Base-by-base conservation (phyloP, 2,113 vertebrate species). In the Xyliphius kryptos region DNA sequence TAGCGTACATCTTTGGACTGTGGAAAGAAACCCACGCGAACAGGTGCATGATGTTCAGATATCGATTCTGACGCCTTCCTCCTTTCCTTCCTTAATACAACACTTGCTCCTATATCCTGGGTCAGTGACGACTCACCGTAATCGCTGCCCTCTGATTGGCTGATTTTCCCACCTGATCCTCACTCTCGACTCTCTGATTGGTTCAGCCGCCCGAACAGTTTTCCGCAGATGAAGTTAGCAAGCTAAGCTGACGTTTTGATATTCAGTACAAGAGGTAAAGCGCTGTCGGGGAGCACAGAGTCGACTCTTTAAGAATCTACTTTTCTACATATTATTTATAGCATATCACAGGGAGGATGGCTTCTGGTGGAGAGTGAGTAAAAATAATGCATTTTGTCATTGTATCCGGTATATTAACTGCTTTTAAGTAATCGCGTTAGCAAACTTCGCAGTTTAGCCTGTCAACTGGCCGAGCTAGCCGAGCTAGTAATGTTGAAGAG, bases 301-400 rank as follows among this genome's bases (percentile, higher is more conserved):
- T 61, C 37, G 56, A 62, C 60, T 43, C 74, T 74, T 73, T 66
- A 68, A 78, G 53, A 69, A 73, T 43, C 63, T 47, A 52, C 57
- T 66, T 74, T n/a, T n/a, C 74, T 74, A 74, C 71, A n/a, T 68
- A 58, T 64, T 80, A 86, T 86, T 86, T 86, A 84, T 85, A 82
- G 46, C 46, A 58, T 71, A 76, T 76, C 62, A 64, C 74, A 78
- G 73, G 80, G 74, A 85, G 76, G 68, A 89, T 89, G 87, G 86
- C 87, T 73, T 87, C 87, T 74, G 86, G 84, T 66, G 86, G 81
- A 77, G 87, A 89, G 87, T 89, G 77, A 89, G 87, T 87, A 71
- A 1, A 67, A 67, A 0, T 62, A 66, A 86, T 76, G 1, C 47
- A 11, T 2, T 32, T n/a, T n/a, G n/a, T n/a, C n/a, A n/a, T n/a